phyloP scores from a whole-genome alignment of 2,888 invertebrate genomes.

The Gortyna flavago region DNA sequence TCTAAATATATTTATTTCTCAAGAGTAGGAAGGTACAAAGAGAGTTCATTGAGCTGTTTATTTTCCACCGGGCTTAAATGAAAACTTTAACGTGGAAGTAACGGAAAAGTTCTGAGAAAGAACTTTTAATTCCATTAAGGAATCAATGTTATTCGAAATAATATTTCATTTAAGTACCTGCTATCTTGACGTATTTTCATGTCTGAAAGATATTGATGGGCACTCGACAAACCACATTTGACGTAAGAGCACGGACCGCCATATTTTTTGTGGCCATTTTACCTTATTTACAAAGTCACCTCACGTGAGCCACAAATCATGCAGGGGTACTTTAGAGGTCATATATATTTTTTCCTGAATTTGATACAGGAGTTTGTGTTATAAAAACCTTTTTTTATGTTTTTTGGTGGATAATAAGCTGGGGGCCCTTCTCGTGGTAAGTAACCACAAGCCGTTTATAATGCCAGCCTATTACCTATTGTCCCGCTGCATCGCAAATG shows the following conservation, averaged over 20 bases:
- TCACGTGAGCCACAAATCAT: conserved; percentile 58
- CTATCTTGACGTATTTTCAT: neutral
- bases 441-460: neutral
- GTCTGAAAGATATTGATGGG: conserved; percentile 16
- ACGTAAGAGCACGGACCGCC: neutral
- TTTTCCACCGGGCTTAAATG: neutral
- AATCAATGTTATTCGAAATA: conserved; percentile 1
- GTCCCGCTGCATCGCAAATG: neutral
- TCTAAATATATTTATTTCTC: neutral
- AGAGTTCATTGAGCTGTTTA: neutral
- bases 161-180: neutral
- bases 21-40: neutral
- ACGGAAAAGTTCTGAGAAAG: neutral
- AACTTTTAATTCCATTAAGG: neutral
- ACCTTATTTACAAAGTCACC: conserved; percentile 26
- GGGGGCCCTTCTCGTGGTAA: neutral
- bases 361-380: neutral
- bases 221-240: conserved; percentile 14
- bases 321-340: conserved; percentile 16
- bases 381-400: neutral
- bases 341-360: conserved; percentile 26
- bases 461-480: neutral
- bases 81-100: neutral
- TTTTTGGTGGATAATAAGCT: neutral
- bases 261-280: conserved; percentile 28